Base-by-base conservation (phyloP, 1,140 invertebrate species). In the Manduca sexta region DNA sequence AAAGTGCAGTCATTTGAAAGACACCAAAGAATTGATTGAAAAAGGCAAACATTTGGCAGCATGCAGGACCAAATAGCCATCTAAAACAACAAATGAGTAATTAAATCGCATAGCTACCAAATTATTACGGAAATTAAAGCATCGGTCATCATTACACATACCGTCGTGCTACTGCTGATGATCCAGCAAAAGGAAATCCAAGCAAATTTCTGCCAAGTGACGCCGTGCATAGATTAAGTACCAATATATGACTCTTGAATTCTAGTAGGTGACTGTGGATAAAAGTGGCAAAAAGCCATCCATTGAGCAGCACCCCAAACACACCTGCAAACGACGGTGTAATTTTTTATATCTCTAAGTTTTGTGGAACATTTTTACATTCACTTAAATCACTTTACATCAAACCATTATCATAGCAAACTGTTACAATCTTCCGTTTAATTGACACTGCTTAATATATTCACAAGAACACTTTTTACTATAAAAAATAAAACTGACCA, bases 1-100 rank as follows among this genome's bases (percentile, higher is more conserved):
- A 71, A 41, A 88, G 48, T 26, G 85, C 73, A 31, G 69, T 65
- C 66, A 88, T 83, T 80, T 88, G 86, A 60, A 86, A 86, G 16
- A 87, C 74, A 66, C 86, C 84, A 60, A 85, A 78, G 56, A 88
- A 81, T 64, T 87, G 86, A 64, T 87, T 84, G 50, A 87, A 61
- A 69, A 88, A 88, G 38, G 82, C 87, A 60, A 79, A 88, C 18
- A 87, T 57, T 59, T 87, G 82, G 61, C 87, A 88, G 52, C 84
- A 86, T 34, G 76, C 57, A 52, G 75, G 52, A 15, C 86, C 86
- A 53, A 86, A 87, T 13, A 87, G 55, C 87, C 87, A 88, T 86
- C 87, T 87, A 61, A 60, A 86, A 83, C 44, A 30, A 57, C 0
- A 16, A 5, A 56, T n/a, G n/a, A n/a, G n/a, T n/a, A n/a, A n/a